Conservation (phyloP, 2,797 vertebrate species). For the Orestias chungarensis region DNA sequence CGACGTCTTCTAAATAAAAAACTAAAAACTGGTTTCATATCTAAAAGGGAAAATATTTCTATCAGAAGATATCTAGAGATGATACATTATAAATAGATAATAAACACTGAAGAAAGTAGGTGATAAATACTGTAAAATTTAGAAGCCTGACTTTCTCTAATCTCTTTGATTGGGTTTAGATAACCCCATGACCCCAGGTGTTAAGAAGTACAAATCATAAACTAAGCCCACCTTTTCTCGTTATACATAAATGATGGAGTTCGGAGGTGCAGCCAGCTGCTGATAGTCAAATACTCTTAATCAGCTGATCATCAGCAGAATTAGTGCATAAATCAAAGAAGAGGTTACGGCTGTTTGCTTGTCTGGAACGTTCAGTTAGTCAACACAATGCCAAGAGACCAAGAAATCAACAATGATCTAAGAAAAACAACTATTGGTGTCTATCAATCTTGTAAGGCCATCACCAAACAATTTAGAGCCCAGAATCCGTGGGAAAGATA, state of each 20-base stretch:
- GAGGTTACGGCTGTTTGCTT: neutral
- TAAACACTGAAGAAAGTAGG: too few species aligned
- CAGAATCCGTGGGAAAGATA: conserved; percentile 1
- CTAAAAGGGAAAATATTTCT: neutral
- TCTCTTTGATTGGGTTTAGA: neutral
- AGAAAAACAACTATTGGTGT: neutral
- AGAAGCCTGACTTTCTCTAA: neutral
- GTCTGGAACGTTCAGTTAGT: neutral
- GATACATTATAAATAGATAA: too few species aligned
- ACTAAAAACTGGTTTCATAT: neutral
- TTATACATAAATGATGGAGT: neutral
- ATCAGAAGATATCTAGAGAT: neutral
- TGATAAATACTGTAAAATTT: neutral
- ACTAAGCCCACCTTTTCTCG: neutral
- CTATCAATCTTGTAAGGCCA: neutral
- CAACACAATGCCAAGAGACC: neutral
- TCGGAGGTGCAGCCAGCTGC: neutral
- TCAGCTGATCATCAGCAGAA: neutral
- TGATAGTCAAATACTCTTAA: neutral
- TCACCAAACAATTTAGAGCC: conserved; percentile 2
- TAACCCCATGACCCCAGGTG: neutral
- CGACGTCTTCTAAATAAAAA: neutral
- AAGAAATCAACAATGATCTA: neutral
- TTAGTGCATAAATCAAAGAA: neutral
- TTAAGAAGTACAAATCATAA: neutral